Conservation (phyloP, 2,888 invertebrate genomes). For the Amblyteles armatorius region DNA sequence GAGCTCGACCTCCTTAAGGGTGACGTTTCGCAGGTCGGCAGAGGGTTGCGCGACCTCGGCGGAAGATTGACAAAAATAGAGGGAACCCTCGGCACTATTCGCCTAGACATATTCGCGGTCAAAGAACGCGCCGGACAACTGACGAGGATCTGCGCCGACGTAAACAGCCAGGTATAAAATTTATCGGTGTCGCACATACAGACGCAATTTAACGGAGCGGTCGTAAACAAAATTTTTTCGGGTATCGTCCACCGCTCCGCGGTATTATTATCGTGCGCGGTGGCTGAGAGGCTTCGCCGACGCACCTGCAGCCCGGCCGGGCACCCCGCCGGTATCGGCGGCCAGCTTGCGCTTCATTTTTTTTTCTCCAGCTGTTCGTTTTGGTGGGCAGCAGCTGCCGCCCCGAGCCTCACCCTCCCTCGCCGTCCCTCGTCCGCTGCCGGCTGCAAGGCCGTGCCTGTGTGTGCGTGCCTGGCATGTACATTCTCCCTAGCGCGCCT, state of each 20-base stretch:
- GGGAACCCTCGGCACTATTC: constrained; percentile 78
- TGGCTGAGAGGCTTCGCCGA: constrained; percentile 57
- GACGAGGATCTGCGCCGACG: constrained; percentile 84
- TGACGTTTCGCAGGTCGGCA: constrained; percentile 85
- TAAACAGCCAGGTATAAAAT: constrained; percentile 85
- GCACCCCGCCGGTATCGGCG: constrained; percentile 77
- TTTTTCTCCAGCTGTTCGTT: constrained; percentile 78
- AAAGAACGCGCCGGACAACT: constrained; percentile 82
- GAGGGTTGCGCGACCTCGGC: constrained; percentile 80
- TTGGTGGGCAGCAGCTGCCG: constrained; percentile 76
- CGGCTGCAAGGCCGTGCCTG: constrained; percentile 50
- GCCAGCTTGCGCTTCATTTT: constrained; percentile 84
- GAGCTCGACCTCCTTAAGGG: constrained; percentile 84
- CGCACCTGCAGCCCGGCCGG: constrained; percentile 70
- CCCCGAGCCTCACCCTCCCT: constrained; percentile 54
- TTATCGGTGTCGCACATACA: neutral
- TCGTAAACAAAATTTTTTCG: constrained; percentile 21
- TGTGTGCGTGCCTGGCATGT: constrained; percentile 23
- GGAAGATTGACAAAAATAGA: constrained; percentile 80
- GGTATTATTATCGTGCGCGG: constrained; percentile 62
- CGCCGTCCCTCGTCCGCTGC: constrained; percentile 40
- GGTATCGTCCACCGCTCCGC: constrained; percentile 26
- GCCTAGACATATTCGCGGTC: constrained; percentile 79
- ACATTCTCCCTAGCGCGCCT: constrained; percentile 27
- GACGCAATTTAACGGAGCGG: neutral